Conservation (phyloP, 2,113 vertebrate genomes). For the Morone saxatilis region DNA sequence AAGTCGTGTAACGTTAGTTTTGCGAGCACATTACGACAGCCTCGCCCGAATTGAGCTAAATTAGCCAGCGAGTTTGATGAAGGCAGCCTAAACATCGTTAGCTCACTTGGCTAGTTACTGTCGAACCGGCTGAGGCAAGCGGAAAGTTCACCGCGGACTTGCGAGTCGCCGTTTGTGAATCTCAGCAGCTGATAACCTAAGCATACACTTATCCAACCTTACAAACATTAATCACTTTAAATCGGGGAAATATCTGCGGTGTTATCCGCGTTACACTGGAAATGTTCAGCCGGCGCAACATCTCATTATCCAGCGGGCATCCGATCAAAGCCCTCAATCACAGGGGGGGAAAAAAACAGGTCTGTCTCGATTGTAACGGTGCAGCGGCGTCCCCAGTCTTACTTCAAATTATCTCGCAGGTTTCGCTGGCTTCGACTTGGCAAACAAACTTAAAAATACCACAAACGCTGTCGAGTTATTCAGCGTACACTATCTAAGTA, state of each 20-base stretch:
- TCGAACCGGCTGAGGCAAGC: constrained; percentile 66
- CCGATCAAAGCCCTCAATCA: constrained; percentile 68
- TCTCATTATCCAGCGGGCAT: constrained; percentile 45
- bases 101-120: constrained; percentile 75
- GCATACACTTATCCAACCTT: background rate
- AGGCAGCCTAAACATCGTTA: constrained; percentile 65
- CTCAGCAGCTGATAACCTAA: constrained; percentile 39
- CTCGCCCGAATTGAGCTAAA: constrained; percentile 61
- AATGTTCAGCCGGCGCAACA: constrained; percentile 16
- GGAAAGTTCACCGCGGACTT: constrained; percentile 79
- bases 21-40: constrained; percentile 29
- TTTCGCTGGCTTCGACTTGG: constrained; percentile 73
- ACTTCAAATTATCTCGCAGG: constrained; percentile 76
- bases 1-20: constrained; percentile 32
- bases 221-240: background rate
- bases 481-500: background rate
- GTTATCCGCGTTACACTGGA: background rate
- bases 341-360: constrained; percentile 52
- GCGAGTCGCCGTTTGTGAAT: constrained; percentile 58
- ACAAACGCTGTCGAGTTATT: constrained; percentile 42
- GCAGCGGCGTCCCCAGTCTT: constrained; percentile 67
- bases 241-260: background rate
- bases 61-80: constrained; percentile 57
- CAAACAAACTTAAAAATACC: constrained; percentile 70
- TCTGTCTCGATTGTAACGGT: constrained; percentile 79